Evolutionary conservation across 2,888 invertebrate genomes (phyloP).

Genomic region (Heliconius cydno): DNA sequence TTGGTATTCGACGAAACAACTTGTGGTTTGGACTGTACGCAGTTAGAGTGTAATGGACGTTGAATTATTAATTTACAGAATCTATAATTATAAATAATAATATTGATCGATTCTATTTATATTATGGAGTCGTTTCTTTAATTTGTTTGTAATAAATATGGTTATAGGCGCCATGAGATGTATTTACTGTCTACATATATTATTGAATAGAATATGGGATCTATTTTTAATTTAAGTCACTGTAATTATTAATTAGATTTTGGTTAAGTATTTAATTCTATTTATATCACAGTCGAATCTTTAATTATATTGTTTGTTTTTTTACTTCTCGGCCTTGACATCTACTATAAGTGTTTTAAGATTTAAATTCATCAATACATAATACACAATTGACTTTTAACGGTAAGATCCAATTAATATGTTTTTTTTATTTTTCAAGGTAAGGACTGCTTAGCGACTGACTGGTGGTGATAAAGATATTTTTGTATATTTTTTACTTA

Average conservation of each 20-base stretch:
- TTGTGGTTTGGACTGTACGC: constrained; percentile 2
- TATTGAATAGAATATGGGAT: neutral
- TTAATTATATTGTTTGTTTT: neutral
- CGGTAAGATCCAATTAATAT: neutral
- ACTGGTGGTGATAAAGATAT: neutral
- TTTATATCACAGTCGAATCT: neutral
- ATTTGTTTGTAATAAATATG: neutral
- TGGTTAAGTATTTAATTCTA: neutral
- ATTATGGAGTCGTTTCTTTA: neutral
- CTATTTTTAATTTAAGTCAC: neutral
- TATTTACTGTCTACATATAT: neutral
- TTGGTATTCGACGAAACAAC: neutral
- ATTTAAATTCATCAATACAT: neutral
- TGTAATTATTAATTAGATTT: neutral
- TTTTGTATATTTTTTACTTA: neutral
- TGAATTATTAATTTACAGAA: constrained; percentile 2
- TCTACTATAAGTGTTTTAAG: neutral
- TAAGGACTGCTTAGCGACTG: neutral
- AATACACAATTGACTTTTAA: neutral
- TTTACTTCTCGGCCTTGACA: neutral
- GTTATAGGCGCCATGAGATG: neutral
- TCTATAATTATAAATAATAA: constrained; percentile 4
- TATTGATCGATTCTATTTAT: constrained; percentile 15
- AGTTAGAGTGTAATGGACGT: constrained; percentile 9
- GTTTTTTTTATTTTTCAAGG: neutral